phyloP scores from a whole-genome alignment of 2,888 invertebrate genomes.

The Cremastobaeus sp. region DNA sequence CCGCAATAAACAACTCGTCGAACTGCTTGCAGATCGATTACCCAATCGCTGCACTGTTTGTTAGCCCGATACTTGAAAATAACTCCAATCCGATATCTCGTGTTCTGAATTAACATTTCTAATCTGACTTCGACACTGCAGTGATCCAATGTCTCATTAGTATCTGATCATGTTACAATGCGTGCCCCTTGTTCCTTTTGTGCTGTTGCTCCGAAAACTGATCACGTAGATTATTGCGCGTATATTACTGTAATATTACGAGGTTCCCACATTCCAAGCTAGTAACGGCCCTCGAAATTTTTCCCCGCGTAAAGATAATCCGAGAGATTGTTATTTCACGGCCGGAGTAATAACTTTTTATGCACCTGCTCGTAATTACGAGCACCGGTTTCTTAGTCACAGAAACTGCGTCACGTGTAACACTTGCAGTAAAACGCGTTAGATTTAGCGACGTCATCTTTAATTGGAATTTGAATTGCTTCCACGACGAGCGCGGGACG shows the following conservation, averaged over 20 bases:
- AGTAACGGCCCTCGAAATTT: too few relatives aligned
- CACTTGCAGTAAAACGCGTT: conserved; percentile 42
- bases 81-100: conserved; percentile 30
- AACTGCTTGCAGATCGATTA: conserved; percentile 12
- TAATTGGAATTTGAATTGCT: conserved; percentile 59
- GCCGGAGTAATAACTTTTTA: too few relatives aligned
- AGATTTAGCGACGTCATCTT: conserved; percentile 49
- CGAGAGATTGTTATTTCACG: too few relatives aligned
- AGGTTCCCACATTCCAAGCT: too few relatives aligned
- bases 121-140: conserved; percentile 38
- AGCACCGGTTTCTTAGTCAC: conserved; percentile 20
- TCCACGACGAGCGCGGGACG: conserved; percentile 39
- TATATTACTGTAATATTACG: too few relatives aligned
- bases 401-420: conserved; percentile 38
- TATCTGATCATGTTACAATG: conserved; percentile 44
- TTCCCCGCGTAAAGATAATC: too few relatives aligned
- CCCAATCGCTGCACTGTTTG: conserved; percentile 6
- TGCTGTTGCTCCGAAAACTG: conserved; percentile 20
- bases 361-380: conserved; percentile 15
- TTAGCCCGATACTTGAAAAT: conserved; percentile 10
- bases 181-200: too few relatives aligned
- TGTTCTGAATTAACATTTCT: conserved; percentile 36
- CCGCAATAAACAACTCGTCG: conserved; percentile 27
- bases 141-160: conserved; percentile 53
- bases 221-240: background rate